Conservation (phyloP, 53 echinoderm and acorn worm species). For the Patiria pectinifera region DNA sequence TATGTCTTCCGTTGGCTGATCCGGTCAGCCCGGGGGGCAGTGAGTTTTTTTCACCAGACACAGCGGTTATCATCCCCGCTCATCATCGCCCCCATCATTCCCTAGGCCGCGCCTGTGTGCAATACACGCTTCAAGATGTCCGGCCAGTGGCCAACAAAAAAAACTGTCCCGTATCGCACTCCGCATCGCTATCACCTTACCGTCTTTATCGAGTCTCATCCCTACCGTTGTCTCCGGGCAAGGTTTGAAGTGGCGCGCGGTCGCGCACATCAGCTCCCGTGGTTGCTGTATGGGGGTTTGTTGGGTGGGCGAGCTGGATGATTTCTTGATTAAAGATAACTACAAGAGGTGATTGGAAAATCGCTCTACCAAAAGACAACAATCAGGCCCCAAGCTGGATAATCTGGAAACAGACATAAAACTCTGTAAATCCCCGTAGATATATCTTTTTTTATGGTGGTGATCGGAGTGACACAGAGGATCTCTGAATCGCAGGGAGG, state of each 20-base stretch:
- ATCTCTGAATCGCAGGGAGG: neutral
- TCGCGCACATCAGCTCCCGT: neutral
- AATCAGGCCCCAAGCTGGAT: constrained; percentile 25
- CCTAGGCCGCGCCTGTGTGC: neutral
- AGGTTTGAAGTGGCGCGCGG: constrained; percentile 2
- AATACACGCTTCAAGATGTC: too few species aligned
- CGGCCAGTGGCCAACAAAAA: too few species aligned
- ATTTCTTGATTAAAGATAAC: constrained; percentile 18
- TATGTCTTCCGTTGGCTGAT: neutral
- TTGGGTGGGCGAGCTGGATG: constrained; percentile 54
- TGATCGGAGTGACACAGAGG: neutral
- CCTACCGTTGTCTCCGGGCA: constrained; percentile 26
- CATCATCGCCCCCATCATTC: neutral
- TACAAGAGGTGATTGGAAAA: constrained; percentile 10
- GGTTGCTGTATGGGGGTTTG: neutral
- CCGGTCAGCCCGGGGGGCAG: neutral
- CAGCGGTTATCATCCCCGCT: neutral
- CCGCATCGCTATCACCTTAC: neutral
- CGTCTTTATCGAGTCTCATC: neutral
- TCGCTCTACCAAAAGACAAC: constrained; percentile 25
- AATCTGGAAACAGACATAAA: neutral
- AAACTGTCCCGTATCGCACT: neutral
- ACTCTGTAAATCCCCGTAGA: neutral
- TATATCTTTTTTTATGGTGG: neutral
- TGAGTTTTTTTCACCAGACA: neutral